Conservation (phyloP, 1,140 invertebrate genomes). For the Cotesia chilonis region DNA sequence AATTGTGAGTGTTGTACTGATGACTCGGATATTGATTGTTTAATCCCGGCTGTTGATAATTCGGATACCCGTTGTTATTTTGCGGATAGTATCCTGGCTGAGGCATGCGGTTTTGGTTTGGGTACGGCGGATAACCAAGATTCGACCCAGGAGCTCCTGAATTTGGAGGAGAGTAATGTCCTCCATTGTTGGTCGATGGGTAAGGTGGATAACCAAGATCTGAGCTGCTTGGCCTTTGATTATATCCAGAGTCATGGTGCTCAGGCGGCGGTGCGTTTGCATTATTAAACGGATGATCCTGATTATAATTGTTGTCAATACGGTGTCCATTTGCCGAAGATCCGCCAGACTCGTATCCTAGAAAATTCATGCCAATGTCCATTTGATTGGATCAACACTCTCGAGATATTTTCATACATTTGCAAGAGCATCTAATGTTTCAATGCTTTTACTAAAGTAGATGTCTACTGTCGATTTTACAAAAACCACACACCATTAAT, state of each 20-base stretch:
- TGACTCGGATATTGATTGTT: slow-evolving; percentile 42
- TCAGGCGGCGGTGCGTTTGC: slow-evolving; percentile 59
- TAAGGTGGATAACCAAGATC: slow-evolving; percentile 47
- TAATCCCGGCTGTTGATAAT: slow-evolving; percentile 41
- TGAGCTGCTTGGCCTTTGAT: slow-evolving; percentile 36
- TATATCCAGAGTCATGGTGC: slow-evolving; percentile 42
- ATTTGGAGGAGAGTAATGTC: slow-evolving; percentile 46
- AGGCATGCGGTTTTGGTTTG: slow-evolving; percentile 56
- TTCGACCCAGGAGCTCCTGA: slow-evolving; percentile 36
- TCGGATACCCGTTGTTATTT: slow-evolving; percentile 39
- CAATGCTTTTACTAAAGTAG: not conserved
- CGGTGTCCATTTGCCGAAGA: slow-evolving; percentile 56
- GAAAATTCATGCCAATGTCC: slow-evolving; percentile 42
- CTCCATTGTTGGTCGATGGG: slow-evolving; percentile 36
- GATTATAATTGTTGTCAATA: slow-evolving; percentile 36
- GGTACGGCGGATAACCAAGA: slow-evolving; percentile 55
- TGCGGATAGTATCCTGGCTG: slow-evolving; percentile 44
- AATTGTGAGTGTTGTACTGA: slow-evolving; percentile 43
- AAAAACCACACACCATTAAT: not conserved
- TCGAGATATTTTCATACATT: not conserved
- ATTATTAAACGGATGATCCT: slow-evolving; percentile 53
- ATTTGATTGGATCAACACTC: slow-evolving; percentile 6
- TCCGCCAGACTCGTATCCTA: slow-evolving; percentile 60
- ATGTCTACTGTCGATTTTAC: not conserved
- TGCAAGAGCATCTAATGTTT: not conserved